phyloP scores from a whole-genome alignment of 2,113 vertebrate species.

The Xenopus laevis region DNA sequence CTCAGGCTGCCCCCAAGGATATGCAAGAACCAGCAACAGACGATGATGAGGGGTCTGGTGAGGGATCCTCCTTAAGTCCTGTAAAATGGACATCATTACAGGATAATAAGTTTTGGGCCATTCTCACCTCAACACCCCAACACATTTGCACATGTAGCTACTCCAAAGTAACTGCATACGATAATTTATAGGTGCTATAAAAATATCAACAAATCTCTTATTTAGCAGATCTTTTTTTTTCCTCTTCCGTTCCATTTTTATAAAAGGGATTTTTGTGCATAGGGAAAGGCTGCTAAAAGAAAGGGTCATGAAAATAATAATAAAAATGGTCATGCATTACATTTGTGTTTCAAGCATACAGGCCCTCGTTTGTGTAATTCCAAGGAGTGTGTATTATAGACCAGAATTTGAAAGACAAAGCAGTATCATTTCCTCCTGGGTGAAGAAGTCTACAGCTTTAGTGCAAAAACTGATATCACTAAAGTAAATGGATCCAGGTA shows the following conservation, averaged over 20 bases:
- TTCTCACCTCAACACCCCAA: constrained; percentile 67
- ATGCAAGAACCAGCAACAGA: constrained; percentile 69
- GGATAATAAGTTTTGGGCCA: constrained; percentile 68
- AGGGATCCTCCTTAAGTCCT: constrained; percentile 81
- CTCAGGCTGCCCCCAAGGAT: constrained; percentile 79
- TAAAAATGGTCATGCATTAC: constrained; percentile 47
- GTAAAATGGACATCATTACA: constrained; percentile 64
- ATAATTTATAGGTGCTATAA: constrained; percentile 34
- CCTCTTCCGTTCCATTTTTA: constrained; percentile 7
- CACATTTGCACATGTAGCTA: constrained; percentile 65
- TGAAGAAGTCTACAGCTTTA: too few species aligned
- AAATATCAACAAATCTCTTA: constrained; percentile 24
- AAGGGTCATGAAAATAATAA: constrained; percentile 26
- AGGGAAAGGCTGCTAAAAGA: constrained; percentile 76
- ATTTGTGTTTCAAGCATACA: too few species aligned
- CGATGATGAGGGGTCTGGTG: constrained; percentile 87
- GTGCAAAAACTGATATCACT: too few species aligned
- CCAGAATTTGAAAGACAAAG: too few species aligned
- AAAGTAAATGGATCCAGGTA: too few species aligned
- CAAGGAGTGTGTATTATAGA: too few species aligned
- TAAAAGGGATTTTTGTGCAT: constrained; percentile 33
- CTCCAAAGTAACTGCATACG: constrained; percentile 55
- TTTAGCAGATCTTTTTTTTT: constrained; percentile 45
- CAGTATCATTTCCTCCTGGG: too few species aligned
- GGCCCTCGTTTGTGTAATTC: too few species aligned